Base-by-base conservation (phyloP, 2,113 vertebrate species). In the Noctilio leporinus region DNA sequence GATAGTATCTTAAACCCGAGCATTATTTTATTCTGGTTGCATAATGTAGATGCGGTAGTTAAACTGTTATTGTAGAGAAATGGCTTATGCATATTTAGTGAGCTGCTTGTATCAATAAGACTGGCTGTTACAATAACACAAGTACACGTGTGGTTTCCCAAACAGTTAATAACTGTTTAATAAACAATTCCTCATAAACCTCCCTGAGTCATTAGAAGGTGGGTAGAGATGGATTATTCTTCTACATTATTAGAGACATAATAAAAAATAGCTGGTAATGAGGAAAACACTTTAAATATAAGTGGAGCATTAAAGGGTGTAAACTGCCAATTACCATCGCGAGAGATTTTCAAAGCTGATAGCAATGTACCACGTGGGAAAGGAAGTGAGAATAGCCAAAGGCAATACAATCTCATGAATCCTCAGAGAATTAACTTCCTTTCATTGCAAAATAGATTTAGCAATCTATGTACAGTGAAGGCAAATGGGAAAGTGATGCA, bases 81-180 rank as follows among this genome's bases (percentile, higher is more conserved):
- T 94, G 91, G 87, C 62, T 97, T 97, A 86, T 96, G 90, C 94
- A 96, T 95, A 95, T 97, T 97, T 96, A 97, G 95, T 85, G 62
- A 94, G 92, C 88, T 90, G 90, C 57, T 86, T 88, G 30, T 94
- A 51, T 95, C 11, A 19, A 92, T 96, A 88, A 94, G 81, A 95
- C 45, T 88, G 77, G 62, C 55, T 94, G 81, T 94, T 96, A 92
- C 67, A 96, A 83, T 95, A 93, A 95, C 85, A 94, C 55, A 95
- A 95, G 94, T 95, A 47, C 62, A 45, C 95, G 67, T 97, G 94
- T 95, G 88, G 95, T 96, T 97, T 96, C 87, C 92, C 0, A 28
- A 97, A 95, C 81, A 95, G 94, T 96, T 97, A 95, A 96, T 97
- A 97, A 96, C 95, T 95, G 76, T 95, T 97, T 96, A 96, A 96